A percentile compares a stretch with the other conserved stretches of the same genome.
Evolutionary conservation across 2,797 vertebrate species (phyloP).

Genomic region (Myotis pilosus): DNA sequence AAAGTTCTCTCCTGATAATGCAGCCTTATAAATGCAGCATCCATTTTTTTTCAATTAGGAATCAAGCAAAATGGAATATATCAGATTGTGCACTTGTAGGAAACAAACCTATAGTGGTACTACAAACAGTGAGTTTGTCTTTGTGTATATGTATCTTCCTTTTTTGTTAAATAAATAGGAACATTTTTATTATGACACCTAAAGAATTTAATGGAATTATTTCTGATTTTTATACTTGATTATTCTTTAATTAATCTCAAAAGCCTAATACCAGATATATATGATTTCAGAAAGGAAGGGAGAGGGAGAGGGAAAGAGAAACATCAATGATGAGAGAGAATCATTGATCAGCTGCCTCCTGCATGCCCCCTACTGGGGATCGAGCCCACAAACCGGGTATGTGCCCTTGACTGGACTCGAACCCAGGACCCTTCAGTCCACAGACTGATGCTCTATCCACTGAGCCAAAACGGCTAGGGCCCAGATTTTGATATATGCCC

Average conservation of each 20-base stretch:
- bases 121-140: not conserved
- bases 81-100: not conserved
- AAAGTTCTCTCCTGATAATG: not conserved
- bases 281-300: too few species aligned
- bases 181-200: not conserved
- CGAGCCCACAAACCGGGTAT: too few species aligned
- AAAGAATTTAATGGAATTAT: constrained; percentile 8
- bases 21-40: not conserved
- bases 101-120: not conserved
- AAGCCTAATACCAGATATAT: too few species aligned
- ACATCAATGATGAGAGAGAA: too few species aligned
- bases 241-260: too few species aligned
- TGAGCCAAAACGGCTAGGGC: too few species aligned
- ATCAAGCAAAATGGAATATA: not conserved
- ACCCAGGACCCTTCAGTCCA: too few species aligned
- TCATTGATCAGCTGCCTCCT: too few species aligned
- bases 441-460: too few species aligned
- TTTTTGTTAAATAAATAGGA: not conserved
- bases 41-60: constrained; percentile 11
- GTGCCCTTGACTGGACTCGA: too few species aligned
- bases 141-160: not conserved
- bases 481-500: not conserved
- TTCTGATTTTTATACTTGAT: constrained; percentile 31
- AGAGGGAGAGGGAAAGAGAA: too few species aligned
- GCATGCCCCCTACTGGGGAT: too few species aligned